Conservation (phyloP, 1,140 invertebrate genomes). For the Physella acuta region DNA sequence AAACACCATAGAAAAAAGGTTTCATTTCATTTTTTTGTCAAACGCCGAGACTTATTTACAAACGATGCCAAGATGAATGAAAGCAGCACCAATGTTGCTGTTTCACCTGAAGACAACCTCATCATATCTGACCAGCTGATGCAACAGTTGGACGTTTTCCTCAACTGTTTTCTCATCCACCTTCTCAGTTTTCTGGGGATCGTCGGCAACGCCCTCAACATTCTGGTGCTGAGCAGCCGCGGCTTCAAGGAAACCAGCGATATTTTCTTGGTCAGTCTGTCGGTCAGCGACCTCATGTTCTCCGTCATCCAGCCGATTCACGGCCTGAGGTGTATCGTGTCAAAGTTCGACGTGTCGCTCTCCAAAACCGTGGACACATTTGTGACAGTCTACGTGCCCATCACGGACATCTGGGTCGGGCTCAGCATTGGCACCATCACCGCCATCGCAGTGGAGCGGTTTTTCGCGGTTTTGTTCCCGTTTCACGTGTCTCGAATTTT, state of each 20-base stretch:
- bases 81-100: too few species aligned
- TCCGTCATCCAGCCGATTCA: not conserved
- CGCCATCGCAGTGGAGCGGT: not conserved
- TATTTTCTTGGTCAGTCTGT: conserved; percentile 1
- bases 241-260: conserved; percentile 10
- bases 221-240: not conserved
- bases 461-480: conserved; percentile 3
- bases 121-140: too few species aligned
- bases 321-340: not conserved
- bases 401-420: not conserved
- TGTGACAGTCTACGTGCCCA: not conserved
- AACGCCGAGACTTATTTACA: too few species aligned
- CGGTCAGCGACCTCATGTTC: not conserved
- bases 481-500: not conserved
- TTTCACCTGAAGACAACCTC: too few species aligned
- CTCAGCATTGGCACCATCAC: not conserved
- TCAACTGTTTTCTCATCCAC: conserved; percentile 9
- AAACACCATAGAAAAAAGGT: too few species aligned
- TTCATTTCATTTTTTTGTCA: too few species aligned
- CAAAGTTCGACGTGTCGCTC: not conserved
- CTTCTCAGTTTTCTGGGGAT: not conserved
- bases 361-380: too few species aligned
- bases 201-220: conserved; percentile 6
- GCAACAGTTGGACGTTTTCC: not conserved
- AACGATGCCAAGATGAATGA: too few species aligned